phyloP scores from a whole-genome alignment of 2,797 vertebrate genomes.

The Denticeps clupeoides region DNA sequence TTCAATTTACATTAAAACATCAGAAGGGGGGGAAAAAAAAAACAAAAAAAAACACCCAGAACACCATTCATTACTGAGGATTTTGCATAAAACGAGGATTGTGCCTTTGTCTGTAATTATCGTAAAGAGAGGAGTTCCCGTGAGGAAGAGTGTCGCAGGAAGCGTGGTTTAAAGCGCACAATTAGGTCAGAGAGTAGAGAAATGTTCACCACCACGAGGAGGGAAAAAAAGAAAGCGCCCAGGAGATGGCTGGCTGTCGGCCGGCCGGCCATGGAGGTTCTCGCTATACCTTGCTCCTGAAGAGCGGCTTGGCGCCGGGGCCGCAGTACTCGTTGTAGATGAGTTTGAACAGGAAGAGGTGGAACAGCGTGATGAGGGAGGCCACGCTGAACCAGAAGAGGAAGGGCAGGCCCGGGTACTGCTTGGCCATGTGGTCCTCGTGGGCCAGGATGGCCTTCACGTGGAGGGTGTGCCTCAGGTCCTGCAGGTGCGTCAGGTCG shows the following conservation, averaged over 20 bases:
- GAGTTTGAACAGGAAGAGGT: constrained; percentile 97
- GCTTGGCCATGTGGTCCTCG: constrained; percentile 96
- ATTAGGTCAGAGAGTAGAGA: constrained; percentile 7
- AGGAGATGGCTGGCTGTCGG: background rate
- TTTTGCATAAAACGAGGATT: background rate
- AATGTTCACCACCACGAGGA: constrained; percentile 16
- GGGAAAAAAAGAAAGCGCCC: constrained; percentile 10
- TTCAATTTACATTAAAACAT: constrained; percentile 12
- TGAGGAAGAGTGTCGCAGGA: constrained; percentile 12
- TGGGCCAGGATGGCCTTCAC: constrained; percentile 94
- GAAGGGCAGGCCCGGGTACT: constrained; percentile 89
- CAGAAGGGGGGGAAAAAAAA: background rate
- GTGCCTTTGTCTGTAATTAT: constrained; percentile 8
- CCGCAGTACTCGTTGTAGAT: constrained; percentile 98
- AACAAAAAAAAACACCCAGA: constrained; percentile 10
- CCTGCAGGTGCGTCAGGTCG: constrained; percentile 84
- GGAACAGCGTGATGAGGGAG: constrained; percentile 91
- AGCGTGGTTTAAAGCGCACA: constrained; percentile 9
- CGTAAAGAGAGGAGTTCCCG: constrained; percentile 8
- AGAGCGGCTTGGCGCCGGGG: constrained; percentile 89
- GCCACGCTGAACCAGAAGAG: constrained; percentile 98
- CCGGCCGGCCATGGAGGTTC: background rate
- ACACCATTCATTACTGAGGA: constrained; percentile 9
- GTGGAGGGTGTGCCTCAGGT: constrained; percentile 87
- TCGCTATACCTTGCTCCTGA: constrained; percentile 91